Conservation (phyloP, 2,113 vertebrate species). For the Jaculus jaculus region DNA sequence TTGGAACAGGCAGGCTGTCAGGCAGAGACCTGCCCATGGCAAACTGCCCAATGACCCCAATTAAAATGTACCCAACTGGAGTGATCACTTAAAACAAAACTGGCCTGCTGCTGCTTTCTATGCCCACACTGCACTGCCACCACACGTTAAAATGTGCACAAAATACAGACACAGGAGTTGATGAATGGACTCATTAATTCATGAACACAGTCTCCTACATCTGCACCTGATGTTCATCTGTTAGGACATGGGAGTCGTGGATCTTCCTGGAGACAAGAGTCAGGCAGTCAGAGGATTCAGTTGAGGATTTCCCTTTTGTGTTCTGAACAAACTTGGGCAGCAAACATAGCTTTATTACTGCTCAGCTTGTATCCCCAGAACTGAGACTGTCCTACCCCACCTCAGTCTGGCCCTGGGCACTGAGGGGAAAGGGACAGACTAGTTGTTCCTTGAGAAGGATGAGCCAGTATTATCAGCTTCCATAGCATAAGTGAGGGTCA, state of each 20-base stretch:
- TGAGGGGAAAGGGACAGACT: not conserved
- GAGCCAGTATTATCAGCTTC: not conserved
- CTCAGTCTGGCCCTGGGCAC: not conserved
- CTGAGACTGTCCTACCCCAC: not conserved
- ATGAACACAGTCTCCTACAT: not conserved
- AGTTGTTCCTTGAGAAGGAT: constrained; percentile 19
- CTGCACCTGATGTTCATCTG: not conserved
- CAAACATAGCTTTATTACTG: not conserved
- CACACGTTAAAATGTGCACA: not conserved
- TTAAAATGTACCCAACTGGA: not conserved
- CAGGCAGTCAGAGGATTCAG: not conserved
- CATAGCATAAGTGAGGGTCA: not conserved
- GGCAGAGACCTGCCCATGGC: not conserved
- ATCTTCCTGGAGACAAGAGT: not conserved
- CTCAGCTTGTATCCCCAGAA: not conserved
- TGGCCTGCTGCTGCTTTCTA: constrained; percentile 11
- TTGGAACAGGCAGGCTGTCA: constrained; percentile 2
- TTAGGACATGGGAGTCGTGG: not conserved
- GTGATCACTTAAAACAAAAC: not conserved
- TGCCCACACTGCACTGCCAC: not conserved
- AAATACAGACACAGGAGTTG: not conserved
- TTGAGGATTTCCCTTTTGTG: not conserved
- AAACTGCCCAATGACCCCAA: not conserved
- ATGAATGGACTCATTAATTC: not conserved
- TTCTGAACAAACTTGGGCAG: not conserved